Evolutionary conservation across 2,797 vertebrate species (phyloP).

Genomic region (Austrolebias charrua): DNA sequence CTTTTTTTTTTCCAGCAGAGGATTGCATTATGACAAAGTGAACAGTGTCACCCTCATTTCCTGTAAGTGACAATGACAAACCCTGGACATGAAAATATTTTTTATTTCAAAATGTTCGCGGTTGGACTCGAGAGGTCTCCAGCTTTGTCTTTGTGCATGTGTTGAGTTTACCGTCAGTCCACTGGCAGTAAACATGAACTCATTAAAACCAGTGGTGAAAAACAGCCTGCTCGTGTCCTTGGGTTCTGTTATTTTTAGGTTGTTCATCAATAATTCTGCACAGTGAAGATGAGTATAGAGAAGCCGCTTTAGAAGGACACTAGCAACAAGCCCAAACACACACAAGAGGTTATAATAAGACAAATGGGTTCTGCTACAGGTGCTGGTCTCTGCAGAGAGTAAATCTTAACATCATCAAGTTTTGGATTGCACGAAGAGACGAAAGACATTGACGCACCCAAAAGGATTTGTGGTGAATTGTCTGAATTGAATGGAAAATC

Average conservation of each 20-base stretch:
- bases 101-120: background rate
- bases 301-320: background rate
- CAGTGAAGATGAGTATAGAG: no score
- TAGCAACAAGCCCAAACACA: background rate
- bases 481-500: background rate
- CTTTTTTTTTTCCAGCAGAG: background rate
- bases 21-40: background rate
- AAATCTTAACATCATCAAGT: background rate
- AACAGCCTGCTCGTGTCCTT: slow-evolving; percentile 83
- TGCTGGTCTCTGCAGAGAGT: background rate
- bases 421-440: background rate
- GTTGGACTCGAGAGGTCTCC: background rate
- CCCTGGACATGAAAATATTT: background rate
- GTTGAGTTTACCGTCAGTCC: slow-evolving; percentile 12
- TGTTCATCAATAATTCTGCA: background rate
- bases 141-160: background rate
- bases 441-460: background rate
- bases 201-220: slow-evolving; percentile 78
- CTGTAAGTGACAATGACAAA: background rate
- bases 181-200: slow-evolving; percentile 71
- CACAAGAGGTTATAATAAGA: background rate
- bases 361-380: background rate
- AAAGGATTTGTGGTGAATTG: background rate
- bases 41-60: background rate
- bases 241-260: background rate